These are phyloP conservation scores for Oryzias sinensis DNA, from an alignment of 2,797 vertebrate species.

Conservation along the genomic window DNA sequence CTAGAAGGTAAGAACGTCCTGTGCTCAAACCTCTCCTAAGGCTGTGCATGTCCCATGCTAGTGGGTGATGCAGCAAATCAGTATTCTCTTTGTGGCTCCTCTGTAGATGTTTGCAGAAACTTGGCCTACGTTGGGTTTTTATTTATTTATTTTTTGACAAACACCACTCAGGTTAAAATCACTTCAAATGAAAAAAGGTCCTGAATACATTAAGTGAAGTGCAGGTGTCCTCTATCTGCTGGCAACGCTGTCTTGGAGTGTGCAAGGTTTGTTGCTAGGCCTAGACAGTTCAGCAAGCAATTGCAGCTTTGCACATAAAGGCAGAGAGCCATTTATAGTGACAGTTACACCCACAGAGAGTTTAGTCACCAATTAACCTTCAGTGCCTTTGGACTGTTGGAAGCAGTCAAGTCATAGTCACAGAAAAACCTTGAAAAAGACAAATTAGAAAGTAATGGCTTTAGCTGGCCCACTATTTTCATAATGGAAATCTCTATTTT, in stretches of 20 bases:
- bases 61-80: background rate
- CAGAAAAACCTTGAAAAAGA: background rate
- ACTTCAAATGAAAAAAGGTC: background rate
- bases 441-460: too few species aligned
- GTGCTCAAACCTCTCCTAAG: too few species aligned
- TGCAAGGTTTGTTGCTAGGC: background rate
- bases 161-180: background rate
- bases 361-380: slow-evolving; percentile 16
- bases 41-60: too few species aligned
- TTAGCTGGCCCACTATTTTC: too few species aligned
- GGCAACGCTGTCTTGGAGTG: background rate
- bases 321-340: slow-evolving; percentile 1
- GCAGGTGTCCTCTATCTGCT: background rate
- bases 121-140: background rate
- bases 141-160: background rate
- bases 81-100: background rate
- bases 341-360: slow-evolving; percentile 9
- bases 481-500: too few species aligned
- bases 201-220: background rate
- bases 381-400: slow-evolving; percentile 4
- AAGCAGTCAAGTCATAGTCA: background rate
- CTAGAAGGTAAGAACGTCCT: too few species aligned
- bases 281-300: slow-evolving; percentile 2
- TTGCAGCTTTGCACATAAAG: slow-evolving; percentile 1
- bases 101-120: background rate